Percentiles rank a stretch among this genome's conserved stretches.
Conservation (phyloP, 2,888 invertebrate genomes). For the Macaria notata region DNA sequence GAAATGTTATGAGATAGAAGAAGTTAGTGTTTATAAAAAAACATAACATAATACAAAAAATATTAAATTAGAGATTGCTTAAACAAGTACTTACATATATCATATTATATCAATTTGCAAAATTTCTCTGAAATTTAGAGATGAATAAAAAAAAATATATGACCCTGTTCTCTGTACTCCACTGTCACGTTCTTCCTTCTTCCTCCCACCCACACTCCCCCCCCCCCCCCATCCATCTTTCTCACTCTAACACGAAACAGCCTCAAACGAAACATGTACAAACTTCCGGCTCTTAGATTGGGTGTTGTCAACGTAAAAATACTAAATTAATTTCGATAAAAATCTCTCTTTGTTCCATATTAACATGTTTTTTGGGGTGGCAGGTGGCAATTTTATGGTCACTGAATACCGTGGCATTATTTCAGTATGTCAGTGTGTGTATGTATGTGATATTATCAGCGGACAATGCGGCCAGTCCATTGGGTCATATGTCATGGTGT, state of each 20-base stretch:
- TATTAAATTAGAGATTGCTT: no score
- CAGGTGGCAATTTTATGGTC: slow-evolving; percentile 20
- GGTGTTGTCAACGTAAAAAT: slow-evolving; percentile 32
- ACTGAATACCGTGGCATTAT: not conserved
- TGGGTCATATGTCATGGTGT: slow-evolving; percentile 10
- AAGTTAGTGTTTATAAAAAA: no score
- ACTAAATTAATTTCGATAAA: slow-evolving; percentile 39
- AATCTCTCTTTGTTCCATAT: slow-evolving; percentile 26
- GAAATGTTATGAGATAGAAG: no score
- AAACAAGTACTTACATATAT: no score
- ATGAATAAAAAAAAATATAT: no score
- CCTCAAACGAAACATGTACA: slow-evolving; percentile 5
- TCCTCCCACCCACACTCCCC: slow-evolving; percentile 9
- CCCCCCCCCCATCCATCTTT: slow-evolving; percentile 7
- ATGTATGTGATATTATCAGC: not conserved
- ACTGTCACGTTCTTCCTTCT: not conserved
- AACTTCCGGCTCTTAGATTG: slow-evolving; percentile 24
- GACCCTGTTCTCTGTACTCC: slow-evolving; percentile 3
- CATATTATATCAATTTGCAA: no score
- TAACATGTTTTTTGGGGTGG: slow-evolving; percentile 19
- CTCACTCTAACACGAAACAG: slow-evolving; percentile 21
- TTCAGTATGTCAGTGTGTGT: no score
- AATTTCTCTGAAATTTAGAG: no score
- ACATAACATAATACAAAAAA: no score
- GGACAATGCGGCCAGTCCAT: slow-evolving; percentile 5